Base-by-base conservation (phyloP, 1,140 invertebrate genomes). In the Micrasema minimum region DNA sequence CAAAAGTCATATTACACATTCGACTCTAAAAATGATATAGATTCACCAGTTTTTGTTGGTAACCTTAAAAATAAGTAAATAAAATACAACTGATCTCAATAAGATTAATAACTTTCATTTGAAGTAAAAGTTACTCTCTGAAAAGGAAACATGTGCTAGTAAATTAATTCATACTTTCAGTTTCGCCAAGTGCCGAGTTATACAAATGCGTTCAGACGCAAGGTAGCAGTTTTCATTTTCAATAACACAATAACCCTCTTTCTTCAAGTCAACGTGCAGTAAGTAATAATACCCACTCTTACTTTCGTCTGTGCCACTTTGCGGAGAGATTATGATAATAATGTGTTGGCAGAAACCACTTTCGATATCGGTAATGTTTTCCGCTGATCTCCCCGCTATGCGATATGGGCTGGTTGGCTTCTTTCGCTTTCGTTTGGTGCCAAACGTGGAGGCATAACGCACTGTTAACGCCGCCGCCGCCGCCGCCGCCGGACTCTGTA, bases 381-480 rank as follows among this genome's bases (percentile, higher is more conserved):
- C 50, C 48, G 48, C 48, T 51, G 48, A 51, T 51, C 20, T 12
- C 48, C 48, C 22, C 20, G 16, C 20, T 20, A 1, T 9, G 12
- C 50, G 9, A 7, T 9, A 23, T 12, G 18, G 20, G 43, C n/a
- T 14, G n/a, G 18, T 14, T 45, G 18, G 50, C n/a, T n/a, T 31
- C n/a, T 57, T 57, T 57, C 53, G 26, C 53, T 57, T 57, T 57
- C 53, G 31, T 31, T 35, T 12, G n/a, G 53, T 57, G 53, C 31
- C 53, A 35, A 57, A 31, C 53, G 31, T 57, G 53, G 53, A 51
- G 20, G 22, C n/a, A n/a, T 12, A 41, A n/a, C n/a, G n/a, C n/a
- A n/a, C n/a, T n/a, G n/a, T n/a, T n/a, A n/a, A n/a, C n/a, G n/a
- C n/a, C n/a, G n/a, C n/a, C n/a, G n/a, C 41, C 18, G 46, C 2